Conservation (phyloP, 2,797 vertebrate species). For the Falco peregrinus region DNA sequence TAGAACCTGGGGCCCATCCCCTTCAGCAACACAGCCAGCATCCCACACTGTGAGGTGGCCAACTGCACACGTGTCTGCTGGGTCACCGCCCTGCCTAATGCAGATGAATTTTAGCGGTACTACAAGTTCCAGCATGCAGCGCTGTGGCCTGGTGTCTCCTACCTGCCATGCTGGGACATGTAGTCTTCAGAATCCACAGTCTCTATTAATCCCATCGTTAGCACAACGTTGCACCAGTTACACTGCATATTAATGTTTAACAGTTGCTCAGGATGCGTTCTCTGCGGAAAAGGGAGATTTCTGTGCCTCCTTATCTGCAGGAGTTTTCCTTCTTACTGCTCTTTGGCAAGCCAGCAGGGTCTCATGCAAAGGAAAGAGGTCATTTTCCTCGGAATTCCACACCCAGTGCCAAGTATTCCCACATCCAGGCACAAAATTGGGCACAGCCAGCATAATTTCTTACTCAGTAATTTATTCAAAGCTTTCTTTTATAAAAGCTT, state of each 20-base stretch:
- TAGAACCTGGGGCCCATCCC: background rate
- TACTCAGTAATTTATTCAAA: slow-evolving; percentile 22
- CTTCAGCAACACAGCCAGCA: too few species aligned
- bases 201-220: background rate
- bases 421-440: slow-evolving; percentile 17
- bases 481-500: slow-evolving; percentile 11
- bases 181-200: background rate
- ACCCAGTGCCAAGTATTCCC: slow-evolving; percentile 7
- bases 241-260: rapidly evolving
- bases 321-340: background rate
- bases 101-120: rapidly evolving
- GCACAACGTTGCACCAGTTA: background rate
- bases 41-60: background rate
- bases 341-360: background rate
- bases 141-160: background rate
- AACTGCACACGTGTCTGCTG: background rate
- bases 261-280: background rate
- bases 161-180: background rate
- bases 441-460: background rate
- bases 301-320: background rate
- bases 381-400: slow-evolving; percentile 39
- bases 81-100: rapidly evolving
- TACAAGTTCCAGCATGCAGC: background rate
- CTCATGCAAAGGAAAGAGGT: background rate
- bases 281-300: background rate